Conservation (phyloP, 2,888 invertebrate species). For the Stictocephala bisonia region DNA sequence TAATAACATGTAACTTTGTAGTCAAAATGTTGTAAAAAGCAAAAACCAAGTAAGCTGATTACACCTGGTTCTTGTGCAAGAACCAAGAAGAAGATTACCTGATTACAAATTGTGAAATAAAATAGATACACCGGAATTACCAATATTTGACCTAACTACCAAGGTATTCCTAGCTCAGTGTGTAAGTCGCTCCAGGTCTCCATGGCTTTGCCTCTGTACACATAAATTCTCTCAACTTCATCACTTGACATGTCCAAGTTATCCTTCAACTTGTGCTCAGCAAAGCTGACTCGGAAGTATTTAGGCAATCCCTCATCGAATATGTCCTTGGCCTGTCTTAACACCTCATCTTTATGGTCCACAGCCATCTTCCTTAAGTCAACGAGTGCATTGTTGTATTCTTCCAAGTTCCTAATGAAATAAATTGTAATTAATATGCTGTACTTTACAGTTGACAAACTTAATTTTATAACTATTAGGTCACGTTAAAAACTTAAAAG, state of each 20-base stretch:
- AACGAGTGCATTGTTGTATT: conserved; percentile 5
- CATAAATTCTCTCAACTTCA: conserved; percentile 11
- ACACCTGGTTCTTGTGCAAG: too few species aligned
- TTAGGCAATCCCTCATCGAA: conserved; percentile 22
- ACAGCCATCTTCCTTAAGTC: conserved; percentile 9
- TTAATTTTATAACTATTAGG: too few species aligned
- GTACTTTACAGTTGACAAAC: too few species aligned
- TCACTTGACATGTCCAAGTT: conserved; percentile 20
- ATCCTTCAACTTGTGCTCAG: conserved; percentile 25
- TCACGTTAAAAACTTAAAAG: too few species aligned
- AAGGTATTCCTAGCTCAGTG: conserved; percentile 6
- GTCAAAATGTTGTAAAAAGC: too few species aligned
- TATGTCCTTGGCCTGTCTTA: conserved; percentile 20
- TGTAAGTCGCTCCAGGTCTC: conserved; percentile 15
- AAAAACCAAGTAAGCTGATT: too few species aligned
- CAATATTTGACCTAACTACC: too few species aligned
- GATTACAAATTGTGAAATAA: too few species aligned
- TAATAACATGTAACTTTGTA: too few species aligned
- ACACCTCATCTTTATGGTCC: conserved; percentile 1
- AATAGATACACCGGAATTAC: too few species aligned
- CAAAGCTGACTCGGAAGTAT: conserved; percentile 21
- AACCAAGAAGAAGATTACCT: too few species aligned
- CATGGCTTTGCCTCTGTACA: conserved; percentile 20
- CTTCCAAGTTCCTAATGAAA: background rate
- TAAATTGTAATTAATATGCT: too few species aligned